phyloP scores from a whole-genome alignment of 2,888 invertebrate species.

The Drosophila engyochracea region DNA sequence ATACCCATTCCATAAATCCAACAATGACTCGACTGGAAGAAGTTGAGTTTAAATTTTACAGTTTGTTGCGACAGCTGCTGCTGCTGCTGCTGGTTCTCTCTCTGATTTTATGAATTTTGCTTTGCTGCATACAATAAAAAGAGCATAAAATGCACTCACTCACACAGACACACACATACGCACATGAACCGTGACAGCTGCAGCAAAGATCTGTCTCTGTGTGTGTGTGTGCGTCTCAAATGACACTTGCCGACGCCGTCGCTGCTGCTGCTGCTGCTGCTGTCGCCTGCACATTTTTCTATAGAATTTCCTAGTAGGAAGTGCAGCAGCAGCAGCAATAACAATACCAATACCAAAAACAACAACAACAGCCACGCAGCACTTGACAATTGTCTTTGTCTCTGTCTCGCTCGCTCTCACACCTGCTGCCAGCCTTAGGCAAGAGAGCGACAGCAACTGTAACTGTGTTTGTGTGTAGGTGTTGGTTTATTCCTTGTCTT shows the following conservation, averaged over 20 bases:
- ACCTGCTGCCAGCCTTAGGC: conserved; percentile 45
- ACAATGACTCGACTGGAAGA: conserved; percentile 22
- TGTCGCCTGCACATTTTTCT: conserved; percentile 64
- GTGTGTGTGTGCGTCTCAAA: conserved; percentile 68
- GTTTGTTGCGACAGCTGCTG: conserved; percentile 49
- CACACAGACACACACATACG: conserved; percentile 21
- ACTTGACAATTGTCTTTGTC: conserved; percentile 69
- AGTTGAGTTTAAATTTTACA: conserved; percentile 43
- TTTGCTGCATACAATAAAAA: conserved; percentile 61
- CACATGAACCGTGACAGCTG: conserved; percentile 50
- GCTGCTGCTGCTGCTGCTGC: conserved; percentile 21
- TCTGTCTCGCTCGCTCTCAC: conserved; percentile 56
- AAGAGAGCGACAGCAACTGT: conserved; percentile 14
- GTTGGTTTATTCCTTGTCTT: conserved; percentile 40
- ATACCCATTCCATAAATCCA: conserved; percentile 2
- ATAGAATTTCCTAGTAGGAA: conserved; percentile 75
- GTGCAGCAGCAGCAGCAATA: conserved; percentile 60
- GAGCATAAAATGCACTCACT: conserved; percentile 66
- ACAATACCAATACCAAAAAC: conserved; percentile 17
- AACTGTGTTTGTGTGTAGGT: conserved; percentile 22
- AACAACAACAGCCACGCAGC: conserved; percentile 19
- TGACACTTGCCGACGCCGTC: conserved; percentile 72
- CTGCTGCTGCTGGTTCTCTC: conserved; percentile 24
- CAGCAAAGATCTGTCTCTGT: conserved; percentile 33
- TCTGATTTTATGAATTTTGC: conserved; percentile 64